phyloP scores from a whole-genome alignment of 2,888 invertebrate species.

The Pseudococcus jackbeardsleyi region DNA sequence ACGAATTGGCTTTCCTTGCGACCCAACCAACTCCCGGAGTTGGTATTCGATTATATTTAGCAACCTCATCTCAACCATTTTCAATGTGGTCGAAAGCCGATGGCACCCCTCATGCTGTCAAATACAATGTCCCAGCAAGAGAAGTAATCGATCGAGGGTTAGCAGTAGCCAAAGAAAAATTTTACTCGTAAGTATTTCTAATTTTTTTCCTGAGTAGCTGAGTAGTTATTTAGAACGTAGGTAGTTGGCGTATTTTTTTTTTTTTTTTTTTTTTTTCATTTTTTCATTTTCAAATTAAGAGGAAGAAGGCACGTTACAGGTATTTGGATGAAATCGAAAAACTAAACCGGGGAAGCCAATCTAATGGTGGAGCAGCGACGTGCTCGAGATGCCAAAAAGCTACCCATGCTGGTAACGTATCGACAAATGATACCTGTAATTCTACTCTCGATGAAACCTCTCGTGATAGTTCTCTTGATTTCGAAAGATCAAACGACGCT shows the following conservation, averaged over 20 bases:
- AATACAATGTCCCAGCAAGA: slow-evolving; percentile 27
- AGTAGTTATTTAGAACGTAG: background rate
- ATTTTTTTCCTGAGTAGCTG: too few relatives aligned
- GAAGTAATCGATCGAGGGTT: slow-evolving; percentile 32
- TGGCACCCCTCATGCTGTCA: background rate
- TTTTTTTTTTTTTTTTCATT: slow-evolving; percentile 30
- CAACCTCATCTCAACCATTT: background rate
- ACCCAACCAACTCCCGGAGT: slow-evolving; percentile 7
- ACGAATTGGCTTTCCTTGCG: slow-evolving; percentile 30
- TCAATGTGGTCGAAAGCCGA: slow-evolving; percentile 29
- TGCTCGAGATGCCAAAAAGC: background rate
- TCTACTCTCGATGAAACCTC: background rate
- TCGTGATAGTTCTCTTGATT: background rate
- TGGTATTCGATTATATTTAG: slow-evolving; percentile 34
- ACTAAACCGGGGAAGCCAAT: background rate
- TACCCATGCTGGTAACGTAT: background rate
- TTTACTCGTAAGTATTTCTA: slow-evolving; percentile 27
- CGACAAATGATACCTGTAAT: background rate
- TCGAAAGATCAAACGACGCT: background rate
- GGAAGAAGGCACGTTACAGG: background rate
- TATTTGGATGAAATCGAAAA: slow-evolving; percentile 11
- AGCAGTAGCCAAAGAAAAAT: slow-evolving; percentile 9
- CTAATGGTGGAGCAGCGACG: background rate
- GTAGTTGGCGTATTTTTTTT: slow-evolving; percentile 8
- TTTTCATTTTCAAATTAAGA: background rate